These are phyloP conservation scores for Tetrax tetrax DNA, from an alignment of 2,113 vertebrate species.

Conservation along the genomic window DNA sequence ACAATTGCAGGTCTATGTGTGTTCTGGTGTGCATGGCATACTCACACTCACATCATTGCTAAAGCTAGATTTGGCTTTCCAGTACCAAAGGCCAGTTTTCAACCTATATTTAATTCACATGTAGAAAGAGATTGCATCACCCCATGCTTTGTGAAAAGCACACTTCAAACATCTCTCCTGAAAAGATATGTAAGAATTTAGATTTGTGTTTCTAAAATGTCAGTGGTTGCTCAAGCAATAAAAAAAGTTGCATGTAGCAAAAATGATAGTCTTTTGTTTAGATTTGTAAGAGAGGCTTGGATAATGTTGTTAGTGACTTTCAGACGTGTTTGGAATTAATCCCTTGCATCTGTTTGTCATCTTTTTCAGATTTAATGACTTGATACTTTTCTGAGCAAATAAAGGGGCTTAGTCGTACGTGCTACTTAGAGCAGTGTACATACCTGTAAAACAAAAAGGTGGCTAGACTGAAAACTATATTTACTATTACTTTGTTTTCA, in stretches of 20 bases:
- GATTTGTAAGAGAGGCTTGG: not conserved
- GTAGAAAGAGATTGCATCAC: not conserved
- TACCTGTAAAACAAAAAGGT: not conserved
- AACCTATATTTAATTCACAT: not conserved
- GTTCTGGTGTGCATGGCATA: not conserved
- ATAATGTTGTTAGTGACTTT: not conserved
- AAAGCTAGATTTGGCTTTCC: not conserved
- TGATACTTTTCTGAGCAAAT: not conserved
- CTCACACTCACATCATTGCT: not conserved
- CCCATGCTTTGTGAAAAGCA: not conserved
- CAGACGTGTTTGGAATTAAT: not conserved
- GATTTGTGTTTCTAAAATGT: not conserved
- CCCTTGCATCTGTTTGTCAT: not conserved
- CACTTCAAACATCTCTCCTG: not conserved
- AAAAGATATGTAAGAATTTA: not conserved
- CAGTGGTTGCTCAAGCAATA: not conserved
- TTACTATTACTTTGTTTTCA: not conserved
- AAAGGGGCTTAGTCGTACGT: fast-evolving
- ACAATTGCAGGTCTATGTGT: not conserved
- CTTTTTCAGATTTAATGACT: conserved; percentile 18
- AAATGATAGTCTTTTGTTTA: not conserved
- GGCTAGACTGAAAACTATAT: not conserved
- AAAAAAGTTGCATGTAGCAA: not conserved
- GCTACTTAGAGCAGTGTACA: not conserved
- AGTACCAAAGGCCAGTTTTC: not conserved